A percentile compares a stretch with the other conserved stretches of the same genome.
Evolutionary conservation across 2,797 vertebrate genomes (phyloP).

Genomic region (Pantherophis alleghaniensis): DNA sequence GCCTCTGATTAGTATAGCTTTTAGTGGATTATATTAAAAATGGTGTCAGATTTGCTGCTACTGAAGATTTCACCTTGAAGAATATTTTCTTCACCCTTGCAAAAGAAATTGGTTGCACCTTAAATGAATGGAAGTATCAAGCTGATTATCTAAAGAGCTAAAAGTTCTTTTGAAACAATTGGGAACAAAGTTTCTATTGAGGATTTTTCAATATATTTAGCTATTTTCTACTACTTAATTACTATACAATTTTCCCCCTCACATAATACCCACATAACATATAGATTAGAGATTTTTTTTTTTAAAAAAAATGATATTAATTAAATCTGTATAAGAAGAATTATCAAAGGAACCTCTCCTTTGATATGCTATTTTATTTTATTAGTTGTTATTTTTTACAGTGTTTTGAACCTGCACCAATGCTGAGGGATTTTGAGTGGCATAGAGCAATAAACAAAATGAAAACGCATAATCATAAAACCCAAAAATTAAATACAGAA

Average conservation of each 20-base stretch:
- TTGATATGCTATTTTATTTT: not conserved
- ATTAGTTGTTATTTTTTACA: not conserved
- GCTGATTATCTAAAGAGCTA: constrained; percentile 53
- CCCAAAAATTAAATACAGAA: not conserved
- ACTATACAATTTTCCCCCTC: constrained; percentile 23
- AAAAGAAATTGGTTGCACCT: constrained; percentile 47
- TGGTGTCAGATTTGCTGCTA: constrained; percentile 42
- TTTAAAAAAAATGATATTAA: constrained; percentile 42
- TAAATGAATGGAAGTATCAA: constrained; percentile 48
- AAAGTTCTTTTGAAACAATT: constrained; percentile 47
- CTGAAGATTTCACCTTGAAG: constrained; percentile 43
- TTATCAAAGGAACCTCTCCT: constrained; percentile 6
- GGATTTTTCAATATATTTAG: constrained; percentile 53
- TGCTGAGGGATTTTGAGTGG: not conserved
- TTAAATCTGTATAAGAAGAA: constrained; percentile 48
- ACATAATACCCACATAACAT: constrained; percentile 39
- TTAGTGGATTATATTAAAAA: constrained; percentile 41
- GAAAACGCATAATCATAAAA: not conserved
- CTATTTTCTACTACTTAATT: constrained; percentile 45
- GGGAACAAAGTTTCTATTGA: constrained; percentile 50
- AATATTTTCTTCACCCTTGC: constrained; percentile 53
- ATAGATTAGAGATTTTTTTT: constrained; percentile 34
- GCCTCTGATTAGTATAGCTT: constrained; percentile 29
- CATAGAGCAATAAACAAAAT: not conserved
- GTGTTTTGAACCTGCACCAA: not conserved